Evolutionary conservation across 2,113 vertebrate species (phyloP).

Genomic region (Himantopus leucocephalus): DNA sequence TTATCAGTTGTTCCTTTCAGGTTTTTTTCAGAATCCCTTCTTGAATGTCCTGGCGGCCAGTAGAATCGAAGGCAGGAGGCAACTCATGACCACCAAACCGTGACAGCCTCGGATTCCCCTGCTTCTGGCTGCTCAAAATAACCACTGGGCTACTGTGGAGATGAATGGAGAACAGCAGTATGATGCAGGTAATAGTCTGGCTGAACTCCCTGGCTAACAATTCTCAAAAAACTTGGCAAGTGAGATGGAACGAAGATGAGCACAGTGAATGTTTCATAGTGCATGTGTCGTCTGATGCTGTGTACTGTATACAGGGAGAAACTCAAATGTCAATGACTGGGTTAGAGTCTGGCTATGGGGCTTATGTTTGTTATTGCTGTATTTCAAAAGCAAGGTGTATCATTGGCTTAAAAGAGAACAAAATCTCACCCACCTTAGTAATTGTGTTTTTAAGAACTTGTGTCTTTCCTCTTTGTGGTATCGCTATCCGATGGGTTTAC

Average conservation of each 20-base stretch:
- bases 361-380: not conserved
- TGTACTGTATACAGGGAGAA: not conserved
- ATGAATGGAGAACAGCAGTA: conserved; percentile 80
- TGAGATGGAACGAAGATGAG: not conserved
- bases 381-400: not conserved
- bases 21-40: conserved; percentile 23
- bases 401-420: not conserved
- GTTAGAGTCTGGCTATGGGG: not conserved
- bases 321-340: not conserved
- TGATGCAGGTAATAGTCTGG: conserved; percentile 71
- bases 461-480: not conserved
- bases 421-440: not conserved
- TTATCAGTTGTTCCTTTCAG: not conserved
- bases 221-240: not conserved
- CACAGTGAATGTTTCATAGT: not conserved
- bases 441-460: not conserved
- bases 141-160: conserved; percentile 66
- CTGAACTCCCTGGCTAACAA: not conserved
- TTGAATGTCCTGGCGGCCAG: conserved; percentile 24
- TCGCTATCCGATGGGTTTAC: not conserved
- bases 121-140: conserved; percentile 29
- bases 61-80: not conserved
- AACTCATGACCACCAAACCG: conserved; percentile 30
- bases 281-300: not conserved
- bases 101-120: conserved; percentile 6